Conservation (phyloP, 2,888 invertebrate genomes). For the Amiota minor region DNA sequence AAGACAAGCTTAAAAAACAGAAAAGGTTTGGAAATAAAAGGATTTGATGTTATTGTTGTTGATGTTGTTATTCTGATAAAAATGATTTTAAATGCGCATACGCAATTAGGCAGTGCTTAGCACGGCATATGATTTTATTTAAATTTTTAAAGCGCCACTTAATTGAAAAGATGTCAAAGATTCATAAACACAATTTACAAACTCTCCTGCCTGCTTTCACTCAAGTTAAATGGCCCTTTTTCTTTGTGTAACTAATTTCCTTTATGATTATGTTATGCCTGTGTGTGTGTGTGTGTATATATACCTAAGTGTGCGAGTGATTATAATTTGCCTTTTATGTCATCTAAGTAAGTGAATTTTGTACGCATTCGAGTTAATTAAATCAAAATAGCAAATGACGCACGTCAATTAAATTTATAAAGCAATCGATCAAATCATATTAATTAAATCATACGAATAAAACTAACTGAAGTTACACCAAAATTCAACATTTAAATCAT, state of each 20-base stretch:
- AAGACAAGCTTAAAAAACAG: too few species aligned
- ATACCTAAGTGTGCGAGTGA: neutral
- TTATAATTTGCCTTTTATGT: neutral
- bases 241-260: slow-evolving; percentile 13
- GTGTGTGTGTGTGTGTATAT: neutral
- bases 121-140: neutral
- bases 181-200: too few species aligned
- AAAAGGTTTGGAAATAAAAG: too few species aligned
- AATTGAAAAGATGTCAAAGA: neutral
- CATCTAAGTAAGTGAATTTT: slow-evolving; percentile 34
- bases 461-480: neutral
- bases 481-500: too few species aligned
- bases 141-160: neutral
- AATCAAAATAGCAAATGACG: slow-evolving; percentile 57
- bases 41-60: too few species aligned
- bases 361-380: slow-evolving; percentile 62
- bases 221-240: neutral
- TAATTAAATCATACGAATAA: neutral
- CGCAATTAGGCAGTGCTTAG: slow-evolving; percentile 19
- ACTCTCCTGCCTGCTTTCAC: too few species aligned
- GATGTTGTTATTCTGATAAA: too few species aligned
- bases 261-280: slow-evolving; percentile 1
- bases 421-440: slow-evolving; percentile 67
- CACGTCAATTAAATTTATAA: slow-evolving; percentile 68
- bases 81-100: neutral